A percentile compares a stretch with the other conserved stretches of the same genome.
Evolutionary conservation across 2,888 invertebrate species (phyloP).

Genomic region (Eristalis intricaria): DNA sequence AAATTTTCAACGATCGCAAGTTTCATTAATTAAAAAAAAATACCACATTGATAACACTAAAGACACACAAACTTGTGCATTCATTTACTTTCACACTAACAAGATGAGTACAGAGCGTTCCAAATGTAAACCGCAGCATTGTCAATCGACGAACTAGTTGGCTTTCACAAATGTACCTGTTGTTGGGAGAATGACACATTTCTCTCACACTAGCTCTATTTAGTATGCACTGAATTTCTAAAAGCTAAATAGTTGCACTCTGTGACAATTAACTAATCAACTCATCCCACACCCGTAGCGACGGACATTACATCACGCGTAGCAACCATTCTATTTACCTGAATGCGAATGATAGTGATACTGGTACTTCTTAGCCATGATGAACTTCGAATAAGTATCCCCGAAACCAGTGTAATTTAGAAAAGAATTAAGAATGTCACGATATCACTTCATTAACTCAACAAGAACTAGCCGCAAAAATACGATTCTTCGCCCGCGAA

Average conservation of each 20-base stretch:
- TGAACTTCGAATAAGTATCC: background rate
- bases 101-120: no score
- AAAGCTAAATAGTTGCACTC: background rate
- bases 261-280: conserved; percentile 52
- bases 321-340: conserved; percentile 35
- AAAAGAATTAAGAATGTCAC: background rate
- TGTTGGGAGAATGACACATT: background rate
- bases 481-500: conserved; percentile 20
- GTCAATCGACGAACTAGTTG: background rate
- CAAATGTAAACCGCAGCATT: no score
- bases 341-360: conserved; percentile 28
- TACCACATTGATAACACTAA: no score
- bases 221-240: background rate
- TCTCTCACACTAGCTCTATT: background rate
- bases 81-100: no score
- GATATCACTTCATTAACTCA: background rate
- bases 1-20: no score
- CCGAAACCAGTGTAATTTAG: background rate
- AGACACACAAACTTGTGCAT: no score
- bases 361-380: conserved; percentile 40
- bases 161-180: background rate
- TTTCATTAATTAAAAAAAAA: no score
- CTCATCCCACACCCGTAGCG: conserved; percentile 17
- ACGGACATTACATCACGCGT: conserved; percentile 25
- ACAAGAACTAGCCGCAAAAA: conserved; percentile 21